Percentiles rank a stretch among this genome's conserved stretches.
phyloP scores from a whole-genome alignment of 1,140 invertebrate genomes.

The Formica exsecta region DNA sequence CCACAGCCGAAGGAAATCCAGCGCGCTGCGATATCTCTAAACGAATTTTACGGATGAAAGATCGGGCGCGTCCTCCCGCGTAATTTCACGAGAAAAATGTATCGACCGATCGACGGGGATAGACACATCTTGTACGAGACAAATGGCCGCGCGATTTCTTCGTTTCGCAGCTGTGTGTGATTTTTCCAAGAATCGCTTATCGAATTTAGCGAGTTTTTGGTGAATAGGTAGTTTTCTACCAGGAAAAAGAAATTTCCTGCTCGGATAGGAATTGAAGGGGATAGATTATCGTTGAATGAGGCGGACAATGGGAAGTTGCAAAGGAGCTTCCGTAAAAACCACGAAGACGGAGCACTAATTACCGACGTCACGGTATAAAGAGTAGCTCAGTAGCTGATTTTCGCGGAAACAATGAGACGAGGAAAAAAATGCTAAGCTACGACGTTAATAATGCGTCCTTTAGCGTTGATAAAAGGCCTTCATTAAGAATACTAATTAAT shows the following conservation, averaged over 20 bases:
- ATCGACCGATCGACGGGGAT: conserved; percentile 19
- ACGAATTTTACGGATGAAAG: conserved; percentile 51
- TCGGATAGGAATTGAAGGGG: background rate
- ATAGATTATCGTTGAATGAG: conserved; percentile 28
- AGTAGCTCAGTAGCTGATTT: conserved; percentile 2
- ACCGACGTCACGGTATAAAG: conserved; percentile 60
- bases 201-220: conserved; percentile 67
- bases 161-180: conserved; percentile 15
- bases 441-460: conserved; percentile 19
- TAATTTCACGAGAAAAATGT: conserved; percentile 55
- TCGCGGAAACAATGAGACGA: conserved; percentile 53
- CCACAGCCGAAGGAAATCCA: background rate
- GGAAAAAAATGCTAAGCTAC: conserved; percentile 35
- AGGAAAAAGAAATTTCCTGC: conserved; percentile 27
- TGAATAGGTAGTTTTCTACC: conserved; percentile 43
- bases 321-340: background rate
- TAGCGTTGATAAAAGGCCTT: conserved; percentile 27
- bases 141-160: conserved; percentile 60
- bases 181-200: conserved; percentile 76
- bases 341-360: conserved; percentile 62
- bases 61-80: conserved; percentile 33
- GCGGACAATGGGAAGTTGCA: background rate
- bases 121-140: background rate
- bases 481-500: conserved; percentile 34
- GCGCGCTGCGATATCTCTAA: conserved; percentile 11